A percentile compares a stretch with the other conserved stretches of the same genome.
Conservation (phyloP, 2,888 invertebrate genomes). For the Hipparchia sbordonii region DNA sequence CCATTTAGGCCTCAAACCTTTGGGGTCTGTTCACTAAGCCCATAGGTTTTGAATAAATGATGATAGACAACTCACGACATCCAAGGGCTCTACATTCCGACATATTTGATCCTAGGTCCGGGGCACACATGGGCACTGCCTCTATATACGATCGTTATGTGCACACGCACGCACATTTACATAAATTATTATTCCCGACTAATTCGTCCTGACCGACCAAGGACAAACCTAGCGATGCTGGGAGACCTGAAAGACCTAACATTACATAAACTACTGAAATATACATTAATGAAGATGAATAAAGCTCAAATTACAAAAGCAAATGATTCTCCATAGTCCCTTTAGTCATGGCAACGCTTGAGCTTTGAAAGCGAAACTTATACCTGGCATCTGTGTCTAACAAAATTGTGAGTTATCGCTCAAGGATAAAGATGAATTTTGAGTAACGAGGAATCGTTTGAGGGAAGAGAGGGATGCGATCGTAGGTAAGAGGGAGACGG, state of each 20-base stretch:
- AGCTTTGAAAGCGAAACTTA: slow-evolving; percentile 81
- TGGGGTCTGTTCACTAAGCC: slow-evolving; percentile 21
- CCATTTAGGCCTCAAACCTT: slow-evolving; percentile 21
- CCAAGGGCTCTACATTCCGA: slow-evolving; percentile 18
- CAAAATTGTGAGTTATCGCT: slow-evolving; percentile 39
- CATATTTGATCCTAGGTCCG: slow-evolving; percentile 34
- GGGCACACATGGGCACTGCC: slow-evolving; percentile 37
- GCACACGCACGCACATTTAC: slow-evolving; percentile 64
- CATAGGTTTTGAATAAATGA: slow-evolving; percentile 37
- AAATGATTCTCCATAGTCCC: slow-evolving; percentile 47
- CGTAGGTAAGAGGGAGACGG: slow-evolving; percentile 58
- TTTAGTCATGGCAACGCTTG: slow-evolving; percentile 47
- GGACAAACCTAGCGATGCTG: slow-evolving; percentile 62
- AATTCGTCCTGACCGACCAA: slow-evolving; percentile 80
- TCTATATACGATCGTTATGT: slow-evolving; percentile 36
- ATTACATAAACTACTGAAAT: slow-evolving; percentile 35
- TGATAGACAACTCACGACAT: slow-evolving; percentile 9
- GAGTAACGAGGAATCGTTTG: slow-evolving; percentile 26
- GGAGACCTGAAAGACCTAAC: slow-evolving; percentile 68
- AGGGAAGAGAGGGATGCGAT: slow-evolving; percentile 44
- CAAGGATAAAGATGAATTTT: slow-evolving; percentile 51
- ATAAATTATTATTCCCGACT: slow-evolving; percentile 81
- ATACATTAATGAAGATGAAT: slow-evolving; percentile 30
- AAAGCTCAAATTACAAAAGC: slow-evolving; percentile 42
- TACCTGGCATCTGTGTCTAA: slow-evolving; percentile 57